phyloP scores from a whole-genome alignment of 2,113 vertebrate genomes.

The Callopanchax toddi region DNA sequence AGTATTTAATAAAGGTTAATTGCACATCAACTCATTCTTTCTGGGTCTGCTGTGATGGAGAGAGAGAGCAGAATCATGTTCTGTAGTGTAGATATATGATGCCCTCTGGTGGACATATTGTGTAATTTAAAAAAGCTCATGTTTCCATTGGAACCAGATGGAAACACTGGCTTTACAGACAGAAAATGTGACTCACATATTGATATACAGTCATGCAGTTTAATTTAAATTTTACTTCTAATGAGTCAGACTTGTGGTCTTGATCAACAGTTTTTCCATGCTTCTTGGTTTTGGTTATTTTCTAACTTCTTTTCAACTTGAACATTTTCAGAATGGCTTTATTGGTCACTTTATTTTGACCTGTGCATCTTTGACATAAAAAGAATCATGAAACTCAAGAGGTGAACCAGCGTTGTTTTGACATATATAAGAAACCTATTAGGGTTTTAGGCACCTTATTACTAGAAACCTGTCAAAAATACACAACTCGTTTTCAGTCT shows the following conservation, averaged over 20 bases:
- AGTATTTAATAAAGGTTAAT: constrained; percentile 69
- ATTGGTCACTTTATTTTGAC: neutral
- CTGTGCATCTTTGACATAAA: neutral
- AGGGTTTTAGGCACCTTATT: no score
- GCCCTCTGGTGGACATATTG: constrained; percentile 63
- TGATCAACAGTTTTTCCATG: neutral
- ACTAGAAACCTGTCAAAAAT: no score
- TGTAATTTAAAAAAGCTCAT: neutral
- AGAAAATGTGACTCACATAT: no score
- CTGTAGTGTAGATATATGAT: constrained; percentile 47
- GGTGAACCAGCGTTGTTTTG: no score
- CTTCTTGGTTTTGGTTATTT: neutral
- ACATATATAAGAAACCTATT: no score
- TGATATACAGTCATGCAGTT: no score
- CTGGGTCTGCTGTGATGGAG: constrained; percentile 31
- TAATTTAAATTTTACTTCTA: neutral
- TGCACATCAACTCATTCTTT: constrained; percentile 51
- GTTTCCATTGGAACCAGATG: no score
- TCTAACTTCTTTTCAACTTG: neutral
- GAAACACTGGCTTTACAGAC: no score
- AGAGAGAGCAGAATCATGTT: neutral
- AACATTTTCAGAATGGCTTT: neutral
- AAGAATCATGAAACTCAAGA: neutral
- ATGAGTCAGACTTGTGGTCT: neutral
- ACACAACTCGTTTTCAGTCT: no score